Evolutionary conservation across 2,888 invertebrate genomes (phyloP).

Genomic region (Taenaris catops): DNA sequence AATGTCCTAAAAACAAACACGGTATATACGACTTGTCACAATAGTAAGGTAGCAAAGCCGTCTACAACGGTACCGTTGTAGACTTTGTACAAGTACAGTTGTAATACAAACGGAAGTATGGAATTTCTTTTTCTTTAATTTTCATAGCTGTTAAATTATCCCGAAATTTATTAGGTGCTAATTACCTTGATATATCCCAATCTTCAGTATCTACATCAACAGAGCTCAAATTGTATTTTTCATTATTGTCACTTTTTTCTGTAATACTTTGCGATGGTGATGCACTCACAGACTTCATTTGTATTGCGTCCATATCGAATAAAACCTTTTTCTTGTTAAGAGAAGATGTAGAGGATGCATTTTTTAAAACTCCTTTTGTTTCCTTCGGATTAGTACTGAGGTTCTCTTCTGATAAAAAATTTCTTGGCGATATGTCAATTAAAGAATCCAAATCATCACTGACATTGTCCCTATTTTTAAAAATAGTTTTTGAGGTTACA

Average conservation of each 20-base stretch:
- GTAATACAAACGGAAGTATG: no score
- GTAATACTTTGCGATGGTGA: constrained; percentile 72
- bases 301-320: constrained; percentile 81
- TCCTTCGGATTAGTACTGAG: constrained; percentile 37
- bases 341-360: constrained; percentile 73
- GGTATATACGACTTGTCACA: no score
- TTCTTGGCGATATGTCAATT: constrained; percentile 36
- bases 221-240: constrained; percentile 57
- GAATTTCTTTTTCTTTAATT: no score
- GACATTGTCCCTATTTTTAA: constrained; percentile 32
- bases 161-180: no score
- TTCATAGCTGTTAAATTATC: no score
- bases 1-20: no score
- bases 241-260: constrained; percentile 55
- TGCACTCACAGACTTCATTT: constrained; percentile 73
- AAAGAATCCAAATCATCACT: constrained; percentile 47
- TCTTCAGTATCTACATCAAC: constrained; percentile 68
- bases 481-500: constrained; percentile 5
- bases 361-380: constrained; percentile 81
- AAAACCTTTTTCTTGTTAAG: constrained; percentile 82
- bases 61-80: no score
- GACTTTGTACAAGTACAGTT: no score
- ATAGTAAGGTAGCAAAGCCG: no score
- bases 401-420: constrained; percentile 42
- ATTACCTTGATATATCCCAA: constrained; percentile 74